These are phyloP conservation scores for Phymorhynchus buccinoides DNA, from an alignment of 1,140 invertebrate species.

Conservation along the genomic window DNA sequence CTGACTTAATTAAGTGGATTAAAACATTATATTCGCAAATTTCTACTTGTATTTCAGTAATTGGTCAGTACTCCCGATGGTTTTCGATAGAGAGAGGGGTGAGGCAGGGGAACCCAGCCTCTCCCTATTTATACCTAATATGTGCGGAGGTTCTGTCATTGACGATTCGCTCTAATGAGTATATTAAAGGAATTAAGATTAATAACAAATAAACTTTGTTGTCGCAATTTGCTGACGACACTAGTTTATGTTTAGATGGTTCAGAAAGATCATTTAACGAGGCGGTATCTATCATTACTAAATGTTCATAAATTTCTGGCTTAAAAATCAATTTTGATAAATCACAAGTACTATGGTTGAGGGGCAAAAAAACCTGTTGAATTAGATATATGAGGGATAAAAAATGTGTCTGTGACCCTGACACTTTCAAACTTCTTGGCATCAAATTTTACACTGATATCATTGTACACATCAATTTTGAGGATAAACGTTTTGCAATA, in stretches of 20 bases:
- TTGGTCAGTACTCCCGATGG: slow-evolving; percentile 31
- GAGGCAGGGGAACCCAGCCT: background rate
- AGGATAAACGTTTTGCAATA: too few species aligned
- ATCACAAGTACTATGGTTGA: slow-evolving; percentile 10
- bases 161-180: slow-evolving; percentile 28
- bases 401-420: background rate
- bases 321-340: background rate
- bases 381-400: background rate
- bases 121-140: slow-evolving; percentile 32
- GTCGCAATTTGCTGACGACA: slow-evolving; percentile 41
- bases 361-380: slow-evolving; percentile 1
- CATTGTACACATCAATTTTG: too few species aligned
- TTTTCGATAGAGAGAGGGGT: slow-evolving; percentile 36
- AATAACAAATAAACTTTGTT: slow-evolving; percentile 24
- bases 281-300: background rate
- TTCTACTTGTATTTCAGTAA: slow-evolving; percentile 17
- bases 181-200: slow-evolving; percentile 35
- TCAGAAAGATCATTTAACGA: slow-evolving; percentile 15
- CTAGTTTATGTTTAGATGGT: slow-evolving; percentile 30
- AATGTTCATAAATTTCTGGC: background rate
- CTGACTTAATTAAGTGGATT: slow-evolving; percentile 37
- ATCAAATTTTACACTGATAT: background rate
- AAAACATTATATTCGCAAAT: slow-evolving; percentile 30
- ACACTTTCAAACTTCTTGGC: slow-evolving; percentile 21
- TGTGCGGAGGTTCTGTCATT: slow-evolving; percentile 37